Base-by-base conservation (phyloP, 1,140 invertebrate genomes). In the Drosophila micromelanica region DNA sequence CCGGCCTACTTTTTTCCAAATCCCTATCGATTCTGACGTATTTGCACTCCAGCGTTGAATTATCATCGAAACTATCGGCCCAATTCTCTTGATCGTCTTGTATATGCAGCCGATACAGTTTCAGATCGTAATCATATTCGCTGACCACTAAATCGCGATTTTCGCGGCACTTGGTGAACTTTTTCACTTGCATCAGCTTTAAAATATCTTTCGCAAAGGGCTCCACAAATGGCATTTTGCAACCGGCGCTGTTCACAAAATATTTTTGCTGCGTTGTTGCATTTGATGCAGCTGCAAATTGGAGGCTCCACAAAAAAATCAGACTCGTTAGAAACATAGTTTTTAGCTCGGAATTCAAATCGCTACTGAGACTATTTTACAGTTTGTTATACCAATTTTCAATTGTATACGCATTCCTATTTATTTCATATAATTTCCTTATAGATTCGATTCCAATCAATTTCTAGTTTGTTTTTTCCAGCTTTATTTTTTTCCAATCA, bases 21-120 rank as follows among this genome's bases (percentile, higher is more conserved):
- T 8, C 17, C 32, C 32, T 57, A 17, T 8, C 57, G 4, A 77
- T 11, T 5, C 61, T 7, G 11, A 12, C 27, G 12, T 76, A 77
- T 11, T 15, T 32, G 17, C 74, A 77, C 8, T 70, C 42, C 13
- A 77, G 17, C 0, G 74, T 70, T 0, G 64, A 51, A 37, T 62
- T 55, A 8, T 23, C 27, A 9, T 15, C 51, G 15, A 46, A 1
- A 2, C 8, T 8, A 35, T 35, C 7, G 8, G 32, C 32, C n/a
- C 37, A 46, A 15, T 35, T 42, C 4, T 64, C 57, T 27, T 42
- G 6, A 5, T 71, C 3, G 42, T 76, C 35, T 52, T 76, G 43
- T 37, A 77, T 43, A 9, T 70, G 56, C n/a, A 77, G 9, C 1
- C 74, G 43, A 40, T 77, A 77, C 17, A n/a, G 52, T 2, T 76